These are phyloP conservation scores for Platichthys stellatus DNA, from an alignment of 2,113 vertebrate genomes.

Conservation along the genomic window DNA sequence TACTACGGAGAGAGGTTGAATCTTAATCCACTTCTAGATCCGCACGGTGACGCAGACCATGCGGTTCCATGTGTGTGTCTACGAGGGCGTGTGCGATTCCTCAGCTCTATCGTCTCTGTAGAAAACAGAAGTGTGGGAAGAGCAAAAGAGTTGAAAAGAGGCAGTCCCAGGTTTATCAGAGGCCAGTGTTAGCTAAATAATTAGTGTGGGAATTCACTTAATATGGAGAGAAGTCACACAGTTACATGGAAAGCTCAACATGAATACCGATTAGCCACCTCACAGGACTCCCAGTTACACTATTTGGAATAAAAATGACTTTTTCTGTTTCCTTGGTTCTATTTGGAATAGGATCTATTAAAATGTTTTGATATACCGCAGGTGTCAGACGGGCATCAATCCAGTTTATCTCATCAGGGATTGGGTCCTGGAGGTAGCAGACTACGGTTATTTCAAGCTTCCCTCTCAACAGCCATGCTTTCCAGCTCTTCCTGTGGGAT, in stretches of 20 bases:
- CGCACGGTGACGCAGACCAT: slow-evolving; percentile 55
- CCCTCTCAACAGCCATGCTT: too few species aligned
- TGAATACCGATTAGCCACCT: slow-evolving; percentile 45
- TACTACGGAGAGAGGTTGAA: slow-evolving; percentile 66
- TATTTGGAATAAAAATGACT: background rate
- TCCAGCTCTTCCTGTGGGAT: too few species aligned
- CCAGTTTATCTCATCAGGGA: too few species aligned
- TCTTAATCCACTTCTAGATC: slow-evolving; percentile 76
- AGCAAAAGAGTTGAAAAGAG: slow-evolving; percentile 63
- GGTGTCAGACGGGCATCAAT: too few species aligned
- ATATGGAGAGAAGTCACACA: slow-evolving; percentile 51
- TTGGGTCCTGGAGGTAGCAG: too few species aligned
- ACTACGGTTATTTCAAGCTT: too few species aligned
- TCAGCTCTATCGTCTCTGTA: slow-evolving; percentile 49
- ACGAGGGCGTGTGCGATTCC: slow-evolving; percentile 36
- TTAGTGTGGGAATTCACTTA: slow-evolving; percentile 66
- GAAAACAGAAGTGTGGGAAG: slow-evolving; percentile 74
- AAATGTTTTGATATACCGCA: background rate
- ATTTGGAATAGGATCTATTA: background rate
- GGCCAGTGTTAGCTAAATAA: slow-evolving; percentile 62
- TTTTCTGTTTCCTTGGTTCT: background rate
- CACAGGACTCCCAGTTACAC: slow-evolving; percentile 5
- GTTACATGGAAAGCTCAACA: slow-evolving; percentile 42
- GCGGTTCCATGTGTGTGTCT: slow-evolving; percentile 43
- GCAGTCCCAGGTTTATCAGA: slow-evolving; percentile 52